Percentiles rank a stretch among this genome's conserved stretches.
Evolutionary conservation across 2,888 invertebrate species (phyloP).

Genomic region (Tetragonisca angustula): DNA sequence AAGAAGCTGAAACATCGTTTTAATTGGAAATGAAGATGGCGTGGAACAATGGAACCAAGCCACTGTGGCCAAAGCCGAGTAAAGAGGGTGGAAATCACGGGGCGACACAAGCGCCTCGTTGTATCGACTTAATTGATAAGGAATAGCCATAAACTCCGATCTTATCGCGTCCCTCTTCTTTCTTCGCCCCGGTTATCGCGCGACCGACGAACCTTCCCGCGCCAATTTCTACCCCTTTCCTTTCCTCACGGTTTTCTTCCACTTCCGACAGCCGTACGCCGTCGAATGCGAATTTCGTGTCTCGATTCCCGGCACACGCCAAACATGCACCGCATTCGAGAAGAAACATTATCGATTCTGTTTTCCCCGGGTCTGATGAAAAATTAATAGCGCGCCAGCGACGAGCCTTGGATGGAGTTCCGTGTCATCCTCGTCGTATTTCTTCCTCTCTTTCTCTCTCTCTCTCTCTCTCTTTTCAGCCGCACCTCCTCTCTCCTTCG

Average conservation of each 20-base stretch:
- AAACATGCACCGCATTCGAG: constrained; percentile 69
- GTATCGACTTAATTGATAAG: constrained; percentile 74
- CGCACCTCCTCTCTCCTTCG: background rate
- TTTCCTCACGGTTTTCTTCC: background rate
- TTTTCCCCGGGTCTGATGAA: constrained; percentile 74
- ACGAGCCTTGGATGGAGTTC: constrained; percentile 26
- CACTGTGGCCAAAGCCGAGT: constrained; percentile 20
- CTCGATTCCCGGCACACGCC: constrained; percentile 64
- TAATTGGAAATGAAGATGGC: constrained; percentile 68
- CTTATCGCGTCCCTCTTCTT: constrained; percentile 65
- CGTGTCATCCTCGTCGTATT: constrained; percentile 1
- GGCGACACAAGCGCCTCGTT: constrained; percentile 63
- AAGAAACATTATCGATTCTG: constrained; percentile 78
- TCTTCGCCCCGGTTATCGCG: constrained; percentile 39
- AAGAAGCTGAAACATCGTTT: constrained; percentile 57
- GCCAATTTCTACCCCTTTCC: background rate
- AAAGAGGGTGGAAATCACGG: constrained; percentile 62
- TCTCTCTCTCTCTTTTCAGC: background rate
- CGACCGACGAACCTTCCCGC: constrained; percentile 31
- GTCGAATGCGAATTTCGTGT: constrained; percentile 64
- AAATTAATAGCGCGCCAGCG: constrained; percentile 72
- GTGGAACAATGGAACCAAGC: constrained; percentile 52
- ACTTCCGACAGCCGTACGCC: background rate
- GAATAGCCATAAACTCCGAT: constrained; percentile 72
- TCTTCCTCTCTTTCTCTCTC: background rate